These are phyloP conservation scores for Gortyna flavago DNA, from an alignment of 2,888 invertebrate species.

Conservation along the genomic window DNA sequence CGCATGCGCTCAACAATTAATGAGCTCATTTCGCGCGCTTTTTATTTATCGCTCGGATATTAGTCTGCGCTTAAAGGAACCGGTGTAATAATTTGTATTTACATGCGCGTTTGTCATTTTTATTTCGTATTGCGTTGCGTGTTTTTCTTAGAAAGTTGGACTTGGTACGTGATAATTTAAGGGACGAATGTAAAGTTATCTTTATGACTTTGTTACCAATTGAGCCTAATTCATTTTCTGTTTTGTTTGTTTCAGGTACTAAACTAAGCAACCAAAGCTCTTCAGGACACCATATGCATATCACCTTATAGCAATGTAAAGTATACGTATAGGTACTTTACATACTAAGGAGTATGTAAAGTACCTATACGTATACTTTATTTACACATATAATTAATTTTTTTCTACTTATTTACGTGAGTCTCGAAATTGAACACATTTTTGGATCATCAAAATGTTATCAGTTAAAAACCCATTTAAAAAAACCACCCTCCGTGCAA, in stretches of 20 bases:
- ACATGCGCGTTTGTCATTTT: slow-evolving; percentile 72
- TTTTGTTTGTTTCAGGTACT: slow-evolving; percentile 59
- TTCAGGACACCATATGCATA: not conserved
- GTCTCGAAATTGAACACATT: not conserved
- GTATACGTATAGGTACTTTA: not conserved
- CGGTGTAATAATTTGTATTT: slow-evolving; percentile 66
- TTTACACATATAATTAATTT: no score
- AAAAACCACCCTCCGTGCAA: slow-evolving; percentile 26
- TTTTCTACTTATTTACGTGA: no score
- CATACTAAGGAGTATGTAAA: no score
- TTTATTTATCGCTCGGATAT: slow-evolving; percentile 83
- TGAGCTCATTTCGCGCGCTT: slow-evolving; percentile 85
- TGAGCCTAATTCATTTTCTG: slow-evolving; percentile 11
- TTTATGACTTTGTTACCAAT: slow-evolving; percentile 12
- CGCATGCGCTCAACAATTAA: slow-evolving; percentile 80
- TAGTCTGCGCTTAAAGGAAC: slow-evolving; percentile 74
- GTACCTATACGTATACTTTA: no score
- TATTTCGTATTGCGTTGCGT: slow-evolving; percentile 67
- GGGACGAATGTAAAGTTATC: slow-evolving; percentile 10
- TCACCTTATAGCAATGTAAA: not conserved
- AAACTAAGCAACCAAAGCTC: not conserved
- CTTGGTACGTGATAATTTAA: slow-evolving; percentile 28
- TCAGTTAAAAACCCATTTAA: slow-evolving; percentile 15
- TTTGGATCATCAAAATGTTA: slow-evolving; percentile 15
- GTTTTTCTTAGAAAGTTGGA: slow-evolving; percentile 55